Percentiles rank a stretch among this genome's conserved stretches.
Evolutionary conservation across 2,797 vertebrate species (phyloP).

Genomic region (Gambelia wislizenii): DNA sequence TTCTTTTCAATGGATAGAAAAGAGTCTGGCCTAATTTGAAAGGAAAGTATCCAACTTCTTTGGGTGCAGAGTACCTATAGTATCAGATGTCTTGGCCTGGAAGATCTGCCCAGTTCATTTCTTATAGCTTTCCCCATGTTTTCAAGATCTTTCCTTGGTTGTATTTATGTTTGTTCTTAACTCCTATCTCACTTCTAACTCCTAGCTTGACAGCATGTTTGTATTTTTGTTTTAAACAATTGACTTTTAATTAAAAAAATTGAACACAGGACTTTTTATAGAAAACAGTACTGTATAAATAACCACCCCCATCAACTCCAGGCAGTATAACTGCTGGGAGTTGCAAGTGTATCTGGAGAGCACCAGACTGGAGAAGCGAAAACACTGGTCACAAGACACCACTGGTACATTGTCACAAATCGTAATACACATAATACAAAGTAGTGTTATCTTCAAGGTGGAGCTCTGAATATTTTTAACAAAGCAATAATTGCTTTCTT

Average conservation of each 20-base stretch:
- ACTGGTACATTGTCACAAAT: neutral
- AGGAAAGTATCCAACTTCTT: neutral
- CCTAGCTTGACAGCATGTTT: neutral
- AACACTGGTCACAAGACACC: neutral
- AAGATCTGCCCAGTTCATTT: neutral
- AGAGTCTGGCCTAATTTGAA: neutral
- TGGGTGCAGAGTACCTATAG: neutral
- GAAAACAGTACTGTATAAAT: neutral
- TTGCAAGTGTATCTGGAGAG: neutral
- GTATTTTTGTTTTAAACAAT: neutral
- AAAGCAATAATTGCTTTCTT: neutral
- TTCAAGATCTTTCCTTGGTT: neutral
- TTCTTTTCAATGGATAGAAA: neutral
- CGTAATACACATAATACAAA: neutral
- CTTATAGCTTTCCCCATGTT: neutral
- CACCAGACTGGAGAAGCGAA: neutral
- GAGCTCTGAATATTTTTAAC: neutral
- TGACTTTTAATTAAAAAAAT: neutral
- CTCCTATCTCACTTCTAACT: neutral
- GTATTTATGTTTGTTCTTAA: neutral
- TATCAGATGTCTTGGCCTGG: neutral
- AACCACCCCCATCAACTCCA: neutral
- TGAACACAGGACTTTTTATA: neutral
- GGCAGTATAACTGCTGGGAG: neutral
- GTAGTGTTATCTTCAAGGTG: neutral